Percentiles rank a stretch among this genome's conserved stretches.
Conservation (phyloP, 2,113 vertebrate genomes). For the Protobothrops mucrosquamatus region DNA sequence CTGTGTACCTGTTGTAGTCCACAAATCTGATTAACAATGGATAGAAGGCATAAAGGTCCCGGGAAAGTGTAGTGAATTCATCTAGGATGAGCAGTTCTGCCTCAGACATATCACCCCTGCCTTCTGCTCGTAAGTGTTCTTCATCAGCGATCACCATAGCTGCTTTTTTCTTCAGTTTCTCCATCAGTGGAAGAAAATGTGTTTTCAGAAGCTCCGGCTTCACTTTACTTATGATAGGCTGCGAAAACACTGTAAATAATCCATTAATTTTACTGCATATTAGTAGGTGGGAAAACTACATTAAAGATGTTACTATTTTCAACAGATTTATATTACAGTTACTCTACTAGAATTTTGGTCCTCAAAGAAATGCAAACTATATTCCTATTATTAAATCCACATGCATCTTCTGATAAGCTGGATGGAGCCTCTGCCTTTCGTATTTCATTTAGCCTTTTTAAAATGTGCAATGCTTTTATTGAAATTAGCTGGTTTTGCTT, state of each 20-base stretch:
- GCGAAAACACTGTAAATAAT: conserved; percentile 88
- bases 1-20: conserved; percentile 90
- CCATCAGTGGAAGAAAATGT: conserved; percentile 95
- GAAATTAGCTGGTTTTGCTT: not conserved
- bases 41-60: conserved; percentile 97
- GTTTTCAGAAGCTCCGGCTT: conserved; percentile 89
- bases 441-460: not conserved
- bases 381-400: not conserved
- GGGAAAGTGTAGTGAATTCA: conserved; percentile 89
- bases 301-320: not conserved
- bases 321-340: not conserved
- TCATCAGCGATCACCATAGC: conserved; percentile 89
- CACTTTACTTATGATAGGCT: conserved; percentile 96
- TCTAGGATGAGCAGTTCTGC: conserved; percentile 94
- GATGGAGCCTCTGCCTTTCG: not conserved
- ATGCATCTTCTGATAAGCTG: not conserved
- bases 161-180: conserved; percentile 95
- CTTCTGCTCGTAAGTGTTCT: conserved; percentile 90
- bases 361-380: not conserved
- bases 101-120: conserved; percentile 94
- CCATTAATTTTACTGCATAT: conserved; percentile 52
- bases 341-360: not conserved
- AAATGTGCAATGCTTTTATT: not conserved
- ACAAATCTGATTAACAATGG: conserved; percentile 95
- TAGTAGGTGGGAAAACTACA: not conserved